Evolutionary conservation across 2,797 vertebrate species (phyloP).

Genomic region (Cossypha heuglini): DNA sequence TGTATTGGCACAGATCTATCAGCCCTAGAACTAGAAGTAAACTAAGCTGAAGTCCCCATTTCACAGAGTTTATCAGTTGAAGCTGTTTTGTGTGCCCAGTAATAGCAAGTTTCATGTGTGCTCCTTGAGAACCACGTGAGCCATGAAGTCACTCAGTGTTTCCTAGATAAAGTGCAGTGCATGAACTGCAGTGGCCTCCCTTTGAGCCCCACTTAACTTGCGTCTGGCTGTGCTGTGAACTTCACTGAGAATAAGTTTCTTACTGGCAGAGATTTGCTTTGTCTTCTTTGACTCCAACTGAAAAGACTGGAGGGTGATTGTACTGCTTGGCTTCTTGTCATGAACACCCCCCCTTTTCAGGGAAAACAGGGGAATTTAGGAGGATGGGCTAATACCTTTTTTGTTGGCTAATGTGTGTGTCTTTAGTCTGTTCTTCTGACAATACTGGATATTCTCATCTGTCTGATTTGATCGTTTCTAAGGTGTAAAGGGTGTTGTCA

Average conservation of each 20-base stretch:
- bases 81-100: neutral
- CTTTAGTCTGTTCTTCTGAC: slow-evolving; percentile 43
- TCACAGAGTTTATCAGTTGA: neutral
- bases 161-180: neutral
- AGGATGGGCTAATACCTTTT: neutral
- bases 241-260: slow-evolving; percentile 28
- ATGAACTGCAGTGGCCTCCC: slow-evolving; percentile 40
- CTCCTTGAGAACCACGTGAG: neutral
- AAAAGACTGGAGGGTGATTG: neutral
- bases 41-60: neutral
- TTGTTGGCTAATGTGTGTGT: neutral
- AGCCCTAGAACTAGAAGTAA: neutral
- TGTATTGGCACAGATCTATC: neutral
- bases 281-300: slow-evolving; percentile 19
- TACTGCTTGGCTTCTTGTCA: slow-evolving; percentile 35
- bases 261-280: slow-evolving; percentile 24
- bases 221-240: slow-evolving; percentile 31
- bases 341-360: neutral
- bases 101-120: neutral
- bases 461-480: slow-evolving; percentile 33
- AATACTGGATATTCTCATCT: slow-evolving; percentile 9
- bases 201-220: slow-evolving; percentile 28
- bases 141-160: neutral
- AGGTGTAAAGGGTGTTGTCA: slow-evolving; percentile 54
- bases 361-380: neutral